Percentiles rank a stretch among this genome's conserved stretches.
Conservation (phyloP, 2,888 invertebrate genomes). For the Drosophila histrio region DNA sequence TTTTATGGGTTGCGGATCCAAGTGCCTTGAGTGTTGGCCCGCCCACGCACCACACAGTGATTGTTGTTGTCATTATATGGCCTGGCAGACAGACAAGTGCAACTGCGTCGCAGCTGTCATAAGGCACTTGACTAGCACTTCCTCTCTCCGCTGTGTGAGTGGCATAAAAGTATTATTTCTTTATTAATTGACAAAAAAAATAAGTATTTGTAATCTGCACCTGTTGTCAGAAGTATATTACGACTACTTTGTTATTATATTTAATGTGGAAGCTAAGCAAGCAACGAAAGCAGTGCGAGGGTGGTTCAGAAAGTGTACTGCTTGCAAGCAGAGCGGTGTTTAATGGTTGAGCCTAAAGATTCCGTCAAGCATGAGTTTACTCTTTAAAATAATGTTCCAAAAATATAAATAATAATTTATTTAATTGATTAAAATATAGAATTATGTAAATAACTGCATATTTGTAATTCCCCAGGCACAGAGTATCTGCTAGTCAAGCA, state of each 20-base stretch:
- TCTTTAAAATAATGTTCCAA: too few species aligned
- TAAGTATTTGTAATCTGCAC: background rate
- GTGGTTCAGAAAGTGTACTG: too few species aligned
- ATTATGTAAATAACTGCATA: background rate
- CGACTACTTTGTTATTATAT: too few species aligned
- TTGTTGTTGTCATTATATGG: constrained; percentile 6
- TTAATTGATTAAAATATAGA: too few species aligned
- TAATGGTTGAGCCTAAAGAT: too few species aligned
- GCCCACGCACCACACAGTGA: constrained; percentile 50
- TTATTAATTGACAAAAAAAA: constrained; percentile 1
- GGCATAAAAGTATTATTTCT: background rate
- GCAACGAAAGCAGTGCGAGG: background rate
- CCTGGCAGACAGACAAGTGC: constrained; percentile 20
- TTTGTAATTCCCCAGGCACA: background rate
- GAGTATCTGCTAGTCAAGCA: background rate
- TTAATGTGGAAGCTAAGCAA: too few species aligned
- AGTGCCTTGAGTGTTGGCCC: constrained; percentile 39
- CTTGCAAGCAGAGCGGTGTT: too few species aligned
- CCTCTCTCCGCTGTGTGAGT: constrained; percentile 27
- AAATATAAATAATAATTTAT: too few species aligned
- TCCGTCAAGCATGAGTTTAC: too few species aligned
- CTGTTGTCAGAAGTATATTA: background rate
- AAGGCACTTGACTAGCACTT: constrained; percentile 59
- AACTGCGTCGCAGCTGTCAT: constrained; percentile 44
- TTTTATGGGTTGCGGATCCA: constrained; percentile 39